Conservation (phyloP, 2,113 vertebrate species). For the Serinus canaria region DNA sequence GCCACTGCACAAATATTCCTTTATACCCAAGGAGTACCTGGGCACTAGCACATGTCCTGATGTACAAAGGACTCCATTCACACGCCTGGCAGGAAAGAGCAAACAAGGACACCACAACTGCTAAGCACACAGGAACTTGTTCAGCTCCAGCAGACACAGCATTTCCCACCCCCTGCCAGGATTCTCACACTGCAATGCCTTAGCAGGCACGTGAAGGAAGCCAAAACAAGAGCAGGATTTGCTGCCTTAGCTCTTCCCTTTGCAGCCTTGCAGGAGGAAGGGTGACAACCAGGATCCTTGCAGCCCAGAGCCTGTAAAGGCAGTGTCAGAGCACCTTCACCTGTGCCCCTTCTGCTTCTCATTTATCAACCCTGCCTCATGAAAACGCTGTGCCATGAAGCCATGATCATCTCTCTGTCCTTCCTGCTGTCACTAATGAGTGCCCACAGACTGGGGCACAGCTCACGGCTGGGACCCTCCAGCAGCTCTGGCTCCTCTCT, state of each 20-base stretch:
- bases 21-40: neutral
- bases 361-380: neutral
- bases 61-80: neutral
- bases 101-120: neutral
- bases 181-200: neutral
- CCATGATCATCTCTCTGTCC: neutral
- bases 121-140: neutral
- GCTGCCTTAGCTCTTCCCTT: neutral
- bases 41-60: neutral
- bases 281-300: neutral
- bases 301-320: neutral
- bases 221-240: neutral
- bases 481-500: neutral
- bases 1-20: neutral
- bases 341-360: neutral
- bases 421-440: accelerated
- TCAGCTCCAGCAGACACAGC: neutral
- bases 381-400: accelerated
- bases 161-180: neutral
- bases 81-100: neutral
- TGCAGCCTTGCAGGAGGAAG: neutral
- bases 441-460: accelerated
- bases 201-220: neutral
- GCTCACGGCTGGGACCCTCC: neutral
- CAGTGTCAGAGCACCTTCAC: neutral